phyloP scores from a whole-genome alignment of 2,888 invertebrate species.

The Cantharis nigra region DNA sequence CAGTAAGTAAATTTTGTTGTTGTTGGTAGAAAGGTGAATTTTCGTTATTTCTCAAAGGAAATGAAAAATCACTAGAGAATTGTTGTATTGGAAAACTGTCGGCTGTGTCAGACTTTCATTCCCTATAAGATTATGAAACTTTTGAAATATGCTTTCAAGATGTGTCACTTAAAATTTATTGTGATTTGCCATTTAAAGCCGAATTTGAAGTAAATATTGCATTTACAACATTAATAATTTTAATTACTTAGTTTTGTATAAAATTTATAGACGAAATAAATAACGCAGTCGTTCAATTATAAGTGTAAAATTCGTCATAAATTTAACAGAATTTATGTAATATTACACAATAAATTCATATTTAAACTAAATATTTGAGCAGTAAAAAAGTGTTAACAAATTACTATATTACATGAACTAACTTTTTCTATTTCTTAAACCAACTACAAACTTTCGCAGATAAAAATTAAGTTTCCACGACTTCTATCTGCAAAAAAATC shows the following conservation, averaged over 20 bases:
- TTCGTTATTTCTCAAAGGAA: conserved; percentile 21
- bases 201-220: background rate
- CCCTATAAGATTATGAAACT: conserved; percentile 5
- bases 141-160: conserved; percentile 3
- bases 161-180: background rate
- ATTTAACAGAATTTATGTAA: background rate
- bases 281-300: background rate
- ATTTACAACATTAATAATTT: background rate
- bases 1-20: conserved; percentile 13
- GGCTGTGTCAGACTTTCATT: conserved; percentile 14
- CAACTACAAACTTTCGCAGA: background rate
- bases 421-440: background rate
- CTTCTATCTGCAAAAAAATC: background rate
- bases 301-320: background rate
- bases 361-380: background rate
- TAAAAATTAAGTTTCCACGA: background rate
- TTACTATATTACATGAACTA: background rate
- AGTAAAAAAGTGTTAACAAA: background rate
- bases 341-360: background rate
- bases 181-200: background rate
- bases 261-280: background rate
- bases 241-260: background rate
- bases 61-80: conserved; percentile 25
- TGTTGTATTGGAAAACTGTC: conserved; percentile 27
- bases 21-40: conserved; percentile 18